Conservation (phyloP, 2,797 vertebrate genomes). For the Rhinatrema bivittatum region DNA sequence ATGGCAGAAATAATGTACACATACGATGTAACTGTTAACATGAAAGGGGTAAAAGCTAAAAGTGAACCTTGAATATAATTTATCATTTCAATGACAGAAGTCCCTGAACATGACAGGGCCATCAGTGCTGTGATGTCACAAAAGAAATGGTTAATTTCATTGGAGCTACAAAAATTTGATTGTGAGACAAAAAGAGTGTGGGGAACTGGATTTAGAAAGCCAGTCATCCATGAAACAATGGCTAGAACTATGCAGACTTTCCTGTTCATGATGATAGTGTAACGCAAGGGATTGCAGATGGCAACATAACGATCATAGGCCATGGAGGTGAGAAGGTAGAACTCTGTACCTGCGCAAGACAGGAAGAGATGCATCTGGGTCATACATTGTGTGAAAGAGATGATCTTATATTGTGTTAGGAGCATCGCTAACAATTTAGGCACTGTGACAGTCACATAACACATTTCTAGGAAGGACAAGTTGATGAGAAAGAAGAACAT, state of each 20-base stretch:
- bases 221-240: neutral
- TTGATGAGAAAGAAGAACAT: constrained; percentile 6
- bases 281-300: constrained; percentile 1
- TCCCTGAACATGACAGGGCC: constrained; percentile 6
- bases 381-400: neutral
- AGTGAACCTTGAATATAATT: constrained; percentile 3
- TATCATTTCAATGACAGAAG: constrained; percentile 4
- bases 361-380: neutral
- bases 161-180: neutral
- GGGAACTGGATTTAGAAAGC: neutral
- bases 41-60: constrained; percentile 1
- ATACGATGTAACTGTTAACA: neutral
- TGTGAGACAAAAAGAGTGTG: neutral
- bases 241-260: neutral
- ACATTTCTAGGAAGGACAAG: constrained; percentile 1
- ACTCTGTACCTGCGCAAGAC: neutral
- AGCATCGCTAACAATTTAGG: neutral
- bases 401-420: neutral
- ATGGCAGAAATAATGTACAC: neutral
- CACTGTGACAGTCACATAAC: constrained; percentile 1
- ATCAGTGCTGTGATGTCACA: constrained; percentile 4
- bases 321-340: neutral
- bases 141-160: constrained; percentile 3
- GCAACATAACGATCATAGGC: constrained; percentile 6
- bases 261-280: neutral